Base-by-base conservation (phyloP, 2,888 invertebrate species). In the Allophyes oxyacanthae region DNA sequence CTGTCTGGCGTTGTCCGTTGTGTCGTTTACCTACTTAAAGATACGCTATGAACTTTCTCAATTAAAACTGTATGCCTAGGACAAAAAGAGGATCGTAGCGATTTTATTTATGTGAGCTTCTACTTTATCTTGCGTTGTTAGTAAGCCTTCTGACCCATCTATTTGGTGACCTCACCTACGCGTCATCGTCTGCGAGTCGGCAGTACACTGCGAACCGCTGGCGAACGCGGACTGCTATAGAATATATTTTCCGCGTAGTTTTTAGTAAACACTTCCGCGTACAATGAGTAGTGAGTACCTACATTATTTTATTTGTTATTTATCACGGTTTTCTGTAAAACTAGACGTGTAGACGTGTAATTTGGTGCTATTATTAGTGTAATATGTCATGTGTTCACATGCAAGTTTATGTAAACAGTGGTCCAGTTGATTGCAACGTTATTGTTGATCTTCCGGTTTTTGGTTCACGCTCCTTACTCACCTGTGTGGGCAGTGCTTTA, bases 341-440 rank as follows among this genome's bases (percentile, higher is more conserved):
- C 28, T 30, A 13, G 20, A 15, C 1, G 13, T 11, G 7, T 6
- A 11, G n/a, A 20, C 13, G 40, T 30, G 14, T 20, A 30, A 7
- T 15, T 28, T 32, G 57, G 51, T 52, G 5, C 34, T 51, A 48
- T 10, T 20, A 26, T 34, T 46, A 50, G 45, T 60, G 48, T 4
- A 42, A 38, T 60, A 66, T 42, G 15, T 66, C 41, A 25, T 48
- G 48, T 66, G 45, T 36, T 37, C 54, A 48, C 33, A 32, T 48
- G 28, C 26, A 33, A 20, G 32, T 72, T 66, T 59, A 54, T 51
- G 60, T 72, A 67, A 72, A 67, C 67, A 60, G 53, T 72, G 67
- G 51, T 52, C 54, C 55, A 52, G 48, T 66, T 57, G 43, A 44
- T 65, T 57, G 51, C 36, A 50, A 34, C 38, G 33, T 20, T 44